Evolutionary conservation across 1,140 invertebrate species (phyloP).

Genomic region (Lamellibrachia luymesi): DNA sequence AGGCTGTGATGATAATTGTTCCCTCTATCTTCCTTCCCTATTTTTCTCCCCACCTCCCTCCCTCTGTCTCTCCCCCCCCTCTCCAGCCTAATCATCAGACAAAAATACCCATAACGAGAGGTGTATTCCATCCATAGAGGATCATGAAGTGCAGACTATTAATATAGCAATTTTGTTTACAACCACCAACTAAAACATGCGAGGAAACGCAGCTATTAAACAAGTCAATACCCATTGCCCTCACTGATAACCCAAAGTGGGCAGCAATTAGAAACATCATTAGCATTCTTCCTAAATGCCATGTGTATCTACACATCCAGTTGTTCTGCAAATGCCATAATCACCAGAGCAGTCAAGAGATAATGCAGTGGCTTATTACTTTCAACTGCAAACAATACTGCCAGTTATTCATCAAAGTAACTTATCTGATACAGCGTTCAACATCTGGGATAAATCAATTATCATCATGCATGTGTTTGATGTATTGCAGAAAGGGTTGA

Average conservation of each 20-base stretch:
- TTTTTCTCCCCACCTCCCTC: too few species aligned
- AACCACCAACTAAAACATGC: neutral
- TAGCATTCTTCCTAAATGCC: neutral
- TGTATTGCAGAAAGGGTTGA: conserved; percentile 43
- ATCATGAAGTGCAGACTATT: neutral
- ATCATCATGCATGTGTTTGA: conserved; percentile 44
- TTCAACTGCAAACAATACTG: conserved; percentile 42
- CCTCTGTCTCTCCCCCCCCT: neutral
- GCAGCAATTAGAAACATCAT: neutral
- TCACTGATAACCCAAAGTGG: neutral
- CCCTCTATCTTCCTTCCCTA: too few species aligned
- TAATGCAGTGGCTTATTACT: neutral
- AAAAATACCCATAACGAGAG: neutral
- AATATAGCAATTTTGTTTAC: neutral
- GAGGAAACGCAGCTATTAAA: neutral
- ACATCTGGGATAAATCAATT: conserved; percentile 42
- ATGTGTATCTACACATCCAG: neutral
- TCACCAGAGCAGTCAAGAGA: neutral
- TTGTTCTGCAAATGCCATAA: neutral
- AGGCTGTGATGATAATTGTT: neutral
- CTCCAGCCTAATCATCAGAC: neutral
- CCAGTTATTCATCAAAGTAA: conserved; percentile 42
- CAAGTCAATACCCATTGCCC: neutral
- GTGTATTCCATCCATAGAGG: neutral
- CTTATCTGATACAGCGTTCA: conserved; percentile 38